Evolutionary conservation across 1,140 invertebrate genomes (phyloP), one percentile per base, ranked within the genome.

Genomic region (Drosophila azteca): DNA sequence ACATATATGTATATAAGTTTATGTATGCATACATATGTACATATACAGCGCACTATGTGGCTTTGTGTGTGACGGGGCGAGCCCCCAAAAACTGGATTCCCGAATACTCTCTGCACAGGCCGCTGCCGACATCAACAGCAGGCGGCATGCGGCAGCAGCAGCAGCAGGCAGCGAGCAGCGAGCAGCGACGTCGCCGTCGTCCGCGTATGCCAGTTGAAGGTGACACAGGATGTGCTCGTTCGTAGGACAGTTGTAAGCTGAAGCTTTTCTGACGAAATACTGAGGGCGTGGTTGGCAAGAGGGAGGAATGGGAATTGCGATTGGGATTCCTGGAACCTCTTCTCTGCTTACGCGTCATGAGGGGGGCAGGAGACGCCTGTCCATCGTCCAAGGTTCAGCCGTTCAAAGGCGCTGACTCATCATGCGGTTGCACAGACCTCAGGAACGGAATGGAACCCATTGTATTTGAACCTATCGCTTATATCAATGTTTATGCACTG

Each of bases 51-150:
- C 20, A 45, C 26, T 35, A 60, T 73, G 11, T 39, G 11, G 3
- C 35, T 13, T 39, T 39, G 35, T 39, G 35, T 39, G 35, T 13
- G 35, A 39, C 35, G 76, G 79, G 84, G 84, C 84, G 84, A 88
- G 79, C 83, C 83, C 83, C 83, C 84, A 88, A 88, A 39, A 88
- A 88, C 84, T 88, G 76, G 84, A 77, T 79, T 79, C 64, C 68
- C 64, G 77, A 79, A 68, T 50, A 62, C 49, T 60, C 22, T 51
- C 68, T 57, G 57, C 54, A 57, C 75, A 54, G 43, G 43, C 20
- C 48, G 41, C 29, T 59, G 51, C 55, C 48, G 35, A 51, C 35
- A 52, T 29, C 59, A 26, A 29, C 2, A 26, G 53, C 41, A 31
- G 13, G 20, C 22, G 49, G 24, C 24, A 24, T n/a, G n/a, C n/a